Evolutionary conservation across 2,797 vertebrate species (phyloP), one percentile per base, ranked within the genome.

Genomic region (Miichthys miiuy): DNA sequence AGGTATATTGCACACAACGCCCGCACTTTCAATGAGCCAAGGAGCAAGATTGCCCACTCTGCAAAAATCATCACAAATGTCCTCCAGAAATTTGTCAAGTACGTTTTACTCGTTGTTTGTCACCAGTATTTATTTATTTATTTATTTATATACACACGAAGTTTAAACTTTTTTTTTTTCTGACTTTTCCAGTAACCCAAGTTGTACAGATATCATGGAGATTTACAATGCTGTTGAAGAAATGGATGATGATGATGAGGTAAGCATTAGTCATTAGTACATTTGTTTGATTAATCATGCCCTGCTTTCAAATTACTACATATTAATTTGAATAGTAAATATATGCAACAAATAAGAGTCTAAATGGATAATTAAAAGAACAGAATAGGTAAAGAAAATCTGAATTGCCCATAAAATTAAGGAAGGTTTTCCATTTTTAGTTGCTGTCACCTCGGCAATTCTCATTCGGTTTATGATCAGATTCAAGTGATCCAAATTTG

Each of bases 1-100:
- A 96, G 96, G 75, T 97, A 97, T 60, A 97, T 99, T 85, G 97
- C 97, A 87, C 96, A 97, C 81, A 99, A 99, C 38, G 98, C 98
- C 79, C 96, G 94, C 78, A 98, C 97, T 80, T 99, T 99, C 92
- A 99, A 99, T 61, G 98, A 98, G 91, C 97, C 98, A 25, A 96
- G 95, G 13, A 99, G 98, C 92, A 96, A 97, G 84, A 99, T 99
- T 80, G 96, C 97, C 77, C 94, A 95, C 83, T 97, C 97, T 51
- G 97, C 98, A 67, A 99, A 98, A 94, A 96, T 97, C 86, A 97
- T 99, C 90, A 97, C 97, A 4, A 96, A 96, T 42, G 96, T 96
- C 77, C 97, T 99, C 30, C 89, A 98, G 34, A 97, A 96, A 82
- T 99, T 97, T 82, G 97, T 99, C 86, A 96, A 96, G 98, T 99